Percentiles rank a stretch among this genome's conserved stretches.
phyloP scores from a whole-genome alignment of 2,888 invertebrate species.

The Rosalia funebris region DNA sequence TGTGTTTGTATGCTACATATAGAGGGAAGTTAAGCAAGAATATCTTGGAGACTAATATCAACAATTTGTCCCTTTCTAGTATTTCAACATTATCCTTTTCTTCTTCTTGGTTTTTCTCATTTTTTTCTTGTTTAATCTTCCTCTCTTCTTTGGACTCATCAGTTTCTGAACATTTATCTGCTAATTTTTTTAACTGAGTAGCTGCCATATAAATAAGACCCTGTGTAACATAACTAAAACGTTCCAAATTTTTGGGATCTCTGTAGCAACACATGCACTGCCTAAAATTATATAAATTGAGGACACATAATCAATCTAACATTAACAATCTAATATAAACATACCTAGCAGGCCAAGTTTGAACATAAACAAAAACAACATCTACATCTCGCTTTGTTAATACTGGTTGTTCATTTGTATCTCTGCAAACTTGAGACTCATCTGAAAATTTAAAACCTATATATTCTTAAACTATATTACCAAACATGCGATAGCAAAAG shows the following conservation, averaged over 20 bases:
- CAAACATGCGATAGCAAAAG: background rate
- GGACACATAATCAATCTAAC: background rate
- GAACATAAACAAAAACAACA: slow-evolving; percentile 83
- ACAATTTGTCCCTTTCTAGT: slow-evolving; percentile 87
- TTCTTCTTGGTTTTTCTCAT: slow-evolving; percentile 45
- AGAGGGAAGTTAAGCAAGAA: slow-evolving; percentile 91
- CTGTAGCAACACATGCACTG: slow-evolving; percentile 97
- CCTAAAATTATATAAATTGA: slow-evolving; percentile 68
- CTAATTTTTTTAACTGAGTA: slow-evolving; percentile 80
- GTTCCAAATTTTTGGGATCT: slow-evolving; percentile 91
- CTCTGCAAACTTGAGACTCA: slow-evolving; percentile 81
- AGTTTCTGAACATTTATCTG: slow-evolving; percentile 52
- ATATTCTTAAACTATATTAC: background rate
- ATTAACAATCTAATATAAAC: slow-evolving; percentile 5
- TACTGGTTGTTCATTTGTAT: slow-evolving; percentile 79
- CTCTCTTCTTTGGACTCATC: slow-evolving; percentile 63
- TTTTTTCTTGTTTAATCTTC: slow-evolving; percentile 72
- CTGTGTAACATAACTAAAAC: slow-evolving; percentile 89
- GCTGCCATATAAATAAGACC: slow-evolving; percentile 86
- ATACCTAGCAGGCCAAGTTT: slow-evolving; percentile 90
- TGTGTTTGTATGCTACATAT: slow-evolving; percentile 87
- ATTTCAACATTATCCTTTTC: slow-evolving; percentile 64
- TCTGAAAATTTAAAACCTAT: slow-evolving; percentile 69
- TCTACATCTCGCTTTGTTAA: slow-evolving; percentile 85
- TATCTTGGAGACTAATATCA: slow-evolving; percentile 87